Evolutionary conservation across 2,113 vertebrate species (phyloP).

Genomic region (Conger conger): DNA sequence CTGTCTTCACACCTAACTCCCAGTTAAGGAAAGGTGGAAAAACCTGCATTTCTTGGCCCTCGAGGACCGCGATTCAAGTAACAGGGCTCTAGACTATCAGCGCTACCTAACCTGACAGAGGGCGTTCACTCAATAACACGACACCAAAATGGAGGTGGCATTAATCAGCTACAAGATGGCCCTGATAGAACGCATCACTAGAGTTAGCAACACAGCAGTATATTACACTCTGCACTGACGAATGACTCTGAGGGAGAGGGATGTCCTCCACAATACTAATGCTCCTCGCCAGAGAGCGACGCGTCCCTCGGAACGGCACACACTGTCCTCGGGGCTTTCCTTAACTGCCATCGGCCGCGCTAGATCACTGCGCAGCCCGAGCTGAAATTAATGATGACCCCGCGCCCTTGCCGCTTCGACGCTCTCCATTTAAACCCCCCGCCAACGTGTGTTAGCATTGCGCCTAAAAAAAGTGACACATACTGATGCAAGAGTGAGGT

Average conservation of each 20-base stretch:
- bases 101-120: neutral
- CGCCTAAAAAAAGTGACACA: neutral
- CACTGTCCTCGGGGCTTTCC: neutral
- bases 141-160: constrained; percentile 21
- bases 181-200: neutral
- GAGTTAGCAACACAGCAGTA: neutral
- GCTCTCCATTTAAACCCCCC: neutral
- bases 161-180: constrained; percentile 41
- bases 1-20: too few relatives aligned
- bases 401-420: neutral
- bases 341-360: neutral
- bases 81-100: neutral
- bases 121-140: neutral
- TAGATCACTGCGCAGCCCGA: too few relatives aligned
- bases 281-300: too few relatives aligned
- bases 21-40: too few relatives aligned
- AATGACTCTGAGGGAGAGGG: neutral
- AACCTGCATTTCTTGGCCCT: too few relatives aligned
- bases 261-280: neutral
- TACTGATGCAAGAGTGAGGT: too few relatives aligned
- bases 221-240: neutral
- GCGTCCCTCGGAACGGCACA: neutral
- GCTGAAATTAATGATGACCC: neutral
- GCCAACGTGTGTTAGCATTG: neutral
- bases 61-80: too few relatives aligned